phyloP scores from a whole-genome alignment of 2,888 invertebrate genomes.

The Heteromyza rotundicornis region DNA sequence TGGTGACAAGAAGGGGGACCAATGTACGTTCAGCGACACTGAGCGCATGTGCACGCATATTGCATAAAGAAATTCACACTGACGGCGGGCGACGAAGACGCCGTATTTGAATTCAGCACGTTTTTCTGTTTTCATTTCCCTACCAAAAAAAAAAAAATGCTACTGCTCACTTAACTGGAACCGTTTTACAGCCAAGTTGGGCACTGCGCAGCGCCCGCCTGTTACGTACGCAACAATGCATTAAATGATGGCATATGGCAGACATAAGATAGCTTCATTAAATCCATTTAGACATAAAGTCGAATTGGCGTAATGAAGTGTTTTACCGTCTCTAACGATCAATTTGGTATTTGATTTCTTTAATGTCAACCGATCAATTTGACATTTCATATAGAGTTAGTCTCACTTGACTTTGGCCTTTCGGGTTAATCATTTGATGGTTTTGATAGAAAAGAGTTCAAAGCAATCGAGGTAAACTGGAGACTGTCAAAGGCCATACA shows the following conservation, averaged over 20 bases:
- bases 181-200: background rate
- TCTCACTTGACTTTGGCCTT: too few relatives aligned
- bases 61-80: background rate
- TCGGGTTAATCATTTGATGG: too few relatives aligned
- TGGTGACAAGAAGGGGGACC: background rate
- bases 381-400: too few relatives aligned
- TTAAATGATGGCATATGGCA: too few relatives aligned
- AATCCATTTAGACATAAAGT: background rate
- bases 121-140: background rate
- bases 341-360: too few relatives aligned
- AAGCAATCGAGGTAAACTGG: too few relatives aligned
- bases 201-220: background rate
- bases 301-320: background rate
- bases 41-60: background rate
- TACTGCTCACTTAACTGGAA: constrained; percentile 11
- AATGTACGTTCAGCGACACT: background rate
- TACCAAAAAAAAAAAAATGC: too few relatives aligned
- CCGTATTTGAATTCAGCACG: background rate
- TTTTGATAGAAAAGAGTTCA: too few relatives aligned
- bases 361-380: too few relatives aligned
- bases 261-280: background rate
- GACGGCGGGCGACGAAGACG: constrained; percentile 9
- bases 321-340: background rate
- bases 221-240: constrained; percentile 5
- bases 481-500: too few relatives aligned